Conservation (phyloP, 2,113 vertebrate genomes). For the Micromys minutus region DNA sequence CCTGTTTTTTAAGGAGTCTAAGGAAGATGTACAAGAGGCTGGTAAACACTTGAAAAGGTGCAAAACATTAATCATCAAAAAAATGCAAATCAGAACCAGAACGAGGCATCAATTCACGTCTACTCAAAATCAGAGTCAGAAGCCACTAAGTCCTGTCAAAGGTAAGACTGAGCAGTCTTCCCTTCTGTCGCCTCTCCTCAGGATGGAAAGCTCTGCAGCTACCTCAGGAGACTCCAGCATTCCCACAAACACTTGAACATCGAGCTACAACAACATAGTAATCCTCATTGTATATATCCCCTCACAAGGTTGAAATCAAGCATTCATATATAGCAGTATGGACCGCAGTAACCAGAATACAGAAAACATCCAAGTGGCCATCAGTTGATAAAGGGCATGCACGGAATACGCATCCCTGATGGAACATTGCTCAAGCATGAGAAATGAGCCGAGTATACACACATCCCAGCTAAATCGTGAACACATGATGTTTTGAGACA, state of each 20-base stretch:
- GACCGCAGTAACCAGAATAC: background rate
- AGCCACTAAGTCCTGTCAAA: background rate
- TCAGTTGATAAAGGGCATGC: background rate
- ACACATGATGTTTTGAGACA: background rate
- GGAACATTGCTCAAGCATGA: background rate
- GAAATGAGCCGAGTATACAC: background rate
- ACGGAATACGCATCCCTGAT: background rate
- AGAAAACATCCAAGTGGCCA: background rate
- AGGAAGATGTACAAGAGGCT: background rate
- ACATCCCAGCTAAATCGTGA: background rate
- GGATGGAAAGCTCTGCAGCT: background rate
- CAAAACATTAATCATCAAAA: background rate
- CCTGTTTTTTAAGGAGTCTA: background rate
- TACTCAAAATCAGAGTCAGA: background rate
- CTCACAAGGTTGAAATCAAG: background rate
- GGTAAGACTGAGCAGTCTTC: background rate
- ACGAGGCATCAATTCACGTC: background rate
- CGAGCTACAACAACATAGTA: background rate
- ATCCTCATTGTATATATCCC: background rate
- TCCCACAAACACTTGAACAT: background rate
- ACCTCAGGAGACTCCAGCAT: background rate
- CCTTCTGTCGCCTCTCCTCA: background rate
- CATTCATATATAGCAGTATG: background rate
- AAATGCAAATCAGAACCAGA: constrained; percentile 38
- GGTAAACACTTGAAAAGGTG: background rate